phyloP scores from a whole-genome alignment of 2,888 invertebrate species.

The Ptilodon capucinus region DNA sequence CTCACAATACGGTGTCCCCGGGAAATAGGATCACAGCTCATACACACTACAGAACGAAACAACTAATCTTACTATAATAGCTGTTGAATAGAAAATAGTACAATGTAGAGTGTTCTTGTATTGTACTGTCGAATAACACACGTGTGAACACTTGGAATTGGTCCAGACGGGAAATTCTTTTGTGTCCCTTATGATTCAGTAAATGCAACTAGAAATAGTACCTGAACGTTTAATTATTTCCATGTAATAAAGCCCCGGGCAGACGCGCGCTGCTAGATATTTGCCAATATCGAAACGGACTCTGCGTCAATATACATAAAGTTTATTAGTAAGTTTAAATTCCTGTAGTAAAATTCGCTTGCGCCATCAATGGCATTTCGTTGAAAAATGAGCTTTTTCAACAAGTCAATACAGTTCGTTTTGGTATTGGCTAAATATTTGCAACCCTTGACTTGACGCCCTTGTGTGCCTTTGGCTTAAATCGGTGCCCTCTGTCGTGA shows the following conservation, averaged over 20 bases:
- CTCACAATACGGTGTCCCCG: background rate
- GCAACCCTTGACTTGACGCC: too few species aligned
- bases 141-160: conserved; percentile 19
- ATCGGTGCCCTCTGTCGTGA: too few species aligned
- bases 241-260: background rate
- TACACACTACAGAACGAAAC: background rate
- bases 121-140: conserved; percentile 10
- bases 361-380: too few species aligned
- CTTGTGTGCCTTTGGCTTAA: too few species aligned
- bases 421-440: too few species aligned
- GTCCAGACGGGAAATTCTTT: conserved; percentile 21
- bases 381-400: too few species aligned
- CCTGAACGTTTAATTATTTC: background rate
- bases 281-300: too few species aligned
- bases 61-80: background rate
- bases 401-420: too few species aligned
- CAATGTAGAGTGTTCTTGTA: conserved; percentile 9
- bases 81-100: conserved; percentile 5
- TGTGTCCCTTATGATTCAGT: conserved; percentile 17
- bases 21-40: background rate
- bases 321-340: too few species aligned
- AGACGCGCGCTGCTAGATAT: too few species aligned
- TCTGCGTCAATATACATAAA: too few species aligned
- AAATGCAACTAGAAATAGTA: conserved; percentile 4
- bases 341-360: too few species aligned